Evolutionary conservation across 1,140 invertebrate genomes (phyloP).

Genomic region (Drosophila suzukii): DNA sequence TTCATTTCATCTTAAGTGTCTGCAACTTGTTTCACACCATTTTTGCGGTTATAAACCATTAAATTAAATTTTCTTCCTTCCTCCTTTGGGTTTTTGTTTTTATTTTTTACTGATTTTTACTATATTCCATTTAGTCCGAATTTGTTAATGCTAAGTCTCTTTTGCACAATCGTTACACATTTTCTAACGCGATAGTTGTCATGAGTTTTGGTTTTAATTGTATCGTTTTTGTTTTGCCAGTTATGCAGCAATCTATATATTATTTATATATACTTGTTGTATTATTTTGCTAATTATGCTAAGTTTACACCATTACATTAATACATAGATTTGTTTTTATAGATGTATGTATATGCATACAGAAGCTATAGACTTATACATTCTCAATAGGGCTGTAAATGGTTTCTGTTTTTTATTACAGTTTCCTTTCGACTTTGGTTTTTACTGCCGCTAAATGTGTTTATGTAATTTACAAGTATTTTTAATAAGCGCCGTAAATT

Average conservation of each 20-base stretch:
- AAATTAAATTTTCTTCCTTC: slow-evolving; percentile 24
- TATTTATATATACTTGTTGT: slow-evolving; percentile 56
- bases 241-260: slow-evolving; percentile 70
- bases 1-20: slow-evolving; percentile 46
- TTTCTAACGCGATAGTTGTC: slow-evolving; percentile 65
- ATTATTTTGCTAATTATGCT: slow-evolving; percentile 62
- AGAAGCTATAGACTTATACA: slow-evolving; percentile 68
- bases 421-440: not conserved
- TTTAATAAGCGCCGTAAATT: slow-evolving; percentile 66
- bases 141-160: slow-evolving; percentile 44
- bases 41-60: slow-evolving; percentile 31
- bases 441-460: slow-evolving; percentile 39
- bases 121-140: slow-evolving; percentile 48
- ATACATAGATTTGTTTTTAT: slow-evolving; percentile 37
- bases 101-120: slow-evolving; percentile 39
- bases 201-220: slow-evolving; percentile 61
- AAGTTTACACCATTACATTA: slow-evolving; percentile 74
- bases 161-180: slow-evolving; percentile 32
- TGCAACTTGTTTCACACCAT: slow-evolving; percentile 9
- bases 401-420: slow-evolving; percentile 27
- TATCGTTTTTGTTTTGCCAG: slow-evolving; percentile 39
- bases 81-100: slow-evolving; percentile 43
- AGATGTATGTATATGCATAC: slow-evolving; percentile 48
- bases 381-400: slow-evolving; percentile 58
- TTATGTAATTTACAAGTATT: slow-evolving; percentile 70